A percentile compares a stretch with the other conserved stretches of the same genome.
These are phyloP conservation scores for Caracal caracal DNA, from an alignment of 2,113 vertebrate genomes.

Conservation along the genomic window DNA sequence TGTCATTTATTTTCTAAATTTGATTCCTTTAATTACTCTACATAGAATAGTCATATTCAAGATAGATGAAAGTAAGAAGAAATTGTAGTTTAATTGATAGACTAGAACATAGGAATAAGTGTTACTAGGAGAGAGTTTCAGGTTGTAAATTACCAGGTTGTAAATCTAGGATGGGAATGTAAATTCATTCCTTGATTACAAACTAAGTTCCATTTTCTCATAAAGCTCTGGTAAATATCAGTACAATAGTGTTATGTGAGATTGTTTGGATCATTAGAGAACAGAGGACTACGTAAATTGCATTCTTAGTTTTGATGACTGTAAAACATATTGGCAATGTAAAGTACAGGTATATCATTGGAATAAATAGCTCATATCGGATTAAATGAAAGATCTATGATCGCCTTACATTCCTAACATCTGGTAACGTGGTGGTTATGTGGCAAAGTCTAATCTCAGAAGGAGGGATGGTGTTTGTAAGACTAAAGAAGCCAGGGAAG, in stretches of 20 bases:
- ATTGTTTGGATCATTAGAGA: background rate
- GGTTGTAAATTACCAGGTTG: background rate
- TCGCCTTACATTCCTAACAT: background rate
- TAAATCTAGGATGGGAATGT: background rate
- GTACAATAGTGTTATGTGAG: background rate
- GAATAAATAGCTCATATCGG: background rate
- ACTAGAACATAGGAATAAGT: background rate
- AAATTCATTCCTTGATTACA: background rate
- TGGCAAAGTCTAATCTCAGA: background rate
- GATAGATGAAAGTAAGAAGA: background rate
- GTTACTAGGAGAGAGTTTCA: background rate
- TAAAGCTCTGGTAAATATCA: background rate
- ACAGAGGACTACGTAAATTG: background rate
- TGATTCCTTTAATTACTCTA: slow-evolving; percentile 32
- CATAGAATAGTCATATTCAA: slow-evolving; percentile 12
- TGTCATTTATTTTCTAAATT: slow-evolving; percentile 50
- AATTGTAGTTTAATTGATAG: background rate
- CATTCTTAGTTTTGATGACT: background rate
- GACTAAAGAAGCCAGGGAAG: background rate
- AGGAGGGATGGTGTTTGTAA: background rate
- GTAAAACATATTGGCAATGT: background rate
- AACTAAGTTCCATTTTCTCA: background rate
- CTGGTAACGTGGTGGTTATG: background rate
- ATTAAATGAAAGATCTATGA: background rate
- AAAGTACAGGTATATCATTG: background rate